Percentiles rank a stretch among this genome's conserved stretches.
These are phyloP conservation scores for Dendrolimus kikuchii DNA, from an alignment of 1,140 invertebrate species.

Conservation along the genomic window DNA sequence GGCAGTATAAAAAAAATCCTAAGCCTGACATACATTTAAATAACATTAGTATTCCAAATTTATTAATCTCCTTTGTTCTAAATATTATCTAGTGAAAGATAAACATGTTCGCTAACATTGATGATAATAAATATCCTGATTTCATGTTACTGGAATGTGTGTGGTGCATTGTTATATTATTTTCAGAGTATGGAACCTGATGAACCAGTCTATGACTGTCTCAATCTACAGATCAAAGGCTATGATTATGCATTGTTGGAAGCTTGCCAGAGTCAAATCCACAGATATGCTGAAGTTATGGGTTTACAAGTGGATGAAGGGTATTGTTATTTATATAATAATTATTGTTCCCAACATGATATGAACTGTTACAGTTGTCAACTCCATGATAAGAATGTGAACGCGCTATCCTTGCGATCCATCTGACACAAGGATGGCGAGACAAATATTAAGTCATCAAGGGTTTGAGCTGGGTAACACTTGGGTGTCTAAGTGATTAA, in stretches of 20 bases:
- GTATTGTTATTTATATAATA: constrained; percentile 67
- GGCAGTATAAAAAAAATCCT: no score
- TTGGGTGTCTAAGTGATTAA: no score
- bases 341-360: not conserved
- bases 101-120: not conserved
- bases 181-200: constrained; percentile 77
- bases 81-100: no score
- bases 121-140: not conserved
- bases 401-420: no score
- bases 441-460: no score
- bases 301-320: constrained; percentile 84
- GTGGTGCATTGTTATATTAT: not conserved
- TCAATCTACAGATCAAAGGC: constrained; percentile 87
- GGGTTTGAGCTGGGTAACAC: no score
- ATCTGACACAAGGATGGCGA: no score
- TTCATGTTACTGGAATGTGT: not conserved
- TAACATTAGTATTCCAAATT: no score
- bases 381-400: no score
- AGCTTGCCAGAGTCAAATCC: constrained; percentile 83
- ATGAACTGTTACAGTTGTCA: no score
- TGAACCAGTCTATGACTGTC: constrained; percentile 79
- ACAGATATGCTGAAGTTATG: constrained; percentile 80
- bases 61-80: no score
- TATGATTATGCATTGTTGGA: constrained; percentile 89
- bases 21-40: no score